Conservation (phyloP, 2,797 vertebrate species). For the Saxicola maurus region DNA sequence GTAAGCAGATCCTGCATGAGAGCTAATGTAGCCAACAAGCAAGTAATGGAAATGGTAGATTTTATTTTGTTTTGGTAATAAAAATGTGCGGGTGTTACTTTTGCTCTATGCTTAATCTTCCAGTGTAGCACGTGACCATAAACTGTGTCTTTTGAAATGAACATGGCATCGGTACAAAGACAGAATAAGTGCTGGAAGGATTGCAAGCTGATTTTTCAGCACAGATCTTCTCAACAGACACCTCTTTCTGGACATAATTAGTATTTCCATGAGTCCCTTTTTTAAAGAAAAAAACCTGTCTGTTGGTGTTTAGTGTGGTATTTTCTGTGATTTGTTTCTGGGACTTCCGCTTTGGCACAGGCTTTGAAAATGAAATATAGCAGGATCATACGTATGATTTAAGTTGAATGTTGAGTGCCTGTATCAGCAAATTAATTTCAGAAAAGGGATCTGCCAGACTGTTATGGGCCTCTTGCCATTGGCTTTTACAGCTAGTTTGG, state of each 20-base stretch:
- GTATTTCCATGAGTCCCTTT: not conserved
- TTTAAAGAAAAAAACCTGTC: not conserved
- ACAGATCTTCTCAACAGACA: not conserved
- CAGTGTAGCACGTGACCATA: not conserved
- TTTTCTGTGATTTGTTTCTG: not conserved
- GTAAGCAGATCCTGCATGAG: not conserved
- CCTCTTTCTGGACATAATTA: not conserved
- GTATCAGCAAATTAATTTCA: not conserved
- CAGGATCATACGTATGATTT: not conserved
- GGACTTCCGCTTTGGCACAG: not conserved
- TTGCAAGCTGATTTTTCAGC: not conserved
- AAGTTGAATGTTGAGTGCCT: not conserved
- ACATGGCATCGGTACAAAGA: not conserved
- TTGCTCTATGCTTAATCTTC: not conserved
- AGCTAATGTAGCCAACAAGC: not conserved
- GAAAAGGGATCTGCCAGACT: not conserved
- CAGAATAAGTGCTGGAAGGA: not conserved
- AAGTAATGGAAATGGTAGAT: not conserved
- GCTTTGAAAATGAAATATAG: not conserved
- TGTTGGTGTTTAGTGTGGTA: not conserved
- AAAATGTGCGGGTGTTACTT: not conserved
- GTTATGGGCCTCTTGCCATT: not conserved
- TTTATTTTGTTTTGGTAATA: not conserved
- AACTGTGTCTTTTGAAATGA: not conserved
- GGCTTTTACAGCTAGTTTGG: not conserved